Evolutionary conservation across 2,888 invertebrate species (phyloP).

Genomic region (Lycia hirtaria): DNA sequence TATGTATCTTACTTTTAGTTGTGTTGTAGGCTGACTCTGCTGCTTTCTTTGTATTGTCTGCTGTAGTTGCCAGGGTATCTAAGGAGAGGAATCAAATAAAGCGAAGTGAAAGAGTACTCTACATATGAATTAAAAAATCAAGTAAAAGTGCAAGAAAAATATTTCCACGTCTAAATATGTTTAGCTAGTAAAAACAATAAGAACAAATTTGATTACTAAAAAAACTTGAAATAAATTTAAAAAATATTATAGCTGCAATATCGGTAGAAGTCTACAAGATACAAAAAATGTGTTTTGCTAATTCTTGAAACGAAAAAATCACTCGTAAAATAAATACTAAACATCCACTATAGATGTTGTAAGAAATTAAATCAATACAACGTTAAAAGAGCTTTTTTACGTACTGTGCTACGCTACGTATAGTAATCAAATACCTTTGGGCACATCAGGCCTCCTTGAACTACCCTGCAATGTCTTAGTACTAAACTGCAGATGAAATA

Average conservation of each 20-base stretch:
- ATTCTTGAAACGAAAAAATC: no score
- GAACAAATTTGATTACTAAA: neutral
- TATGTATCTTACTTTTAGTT: conserved; percentile 67
- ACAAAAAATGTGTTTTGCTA: no score
- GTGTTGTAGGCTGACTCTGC: conserved; percentile 76
- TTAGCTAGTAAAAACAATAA: neutral
- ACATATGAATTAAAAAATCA: neutral
- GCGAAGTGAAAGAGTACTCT: conserved; percentile 27
- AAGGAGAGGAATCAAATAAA: conserved; percentile 38
- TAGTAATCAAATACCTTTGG: no score
- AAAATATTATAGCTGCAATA: no score
- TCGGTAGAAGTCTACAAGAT: no score
- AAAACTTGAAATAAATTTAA: neutral
- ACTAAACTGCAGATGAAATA: neutral
- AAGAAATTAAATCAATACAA: no score
- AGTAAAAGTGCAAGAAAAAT: neutral
- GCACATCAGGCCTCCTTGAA: no score
- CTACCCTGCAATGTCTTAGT: no score
- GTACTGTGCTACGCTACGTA: no score
- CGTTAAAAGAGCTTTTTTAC: no score
- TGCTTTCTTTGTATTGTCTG: conserved; percentile 77
- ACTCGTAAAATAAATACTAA: no score
- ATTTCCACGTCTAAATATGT: neutral
- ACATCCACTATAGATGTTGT: no score
- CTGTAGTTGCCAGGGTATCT: conserved; percentile 74